phyloP scores from a whole-genome alignment of 2,888 invertebrate species.

The Synergus umbraculus region DNA sequence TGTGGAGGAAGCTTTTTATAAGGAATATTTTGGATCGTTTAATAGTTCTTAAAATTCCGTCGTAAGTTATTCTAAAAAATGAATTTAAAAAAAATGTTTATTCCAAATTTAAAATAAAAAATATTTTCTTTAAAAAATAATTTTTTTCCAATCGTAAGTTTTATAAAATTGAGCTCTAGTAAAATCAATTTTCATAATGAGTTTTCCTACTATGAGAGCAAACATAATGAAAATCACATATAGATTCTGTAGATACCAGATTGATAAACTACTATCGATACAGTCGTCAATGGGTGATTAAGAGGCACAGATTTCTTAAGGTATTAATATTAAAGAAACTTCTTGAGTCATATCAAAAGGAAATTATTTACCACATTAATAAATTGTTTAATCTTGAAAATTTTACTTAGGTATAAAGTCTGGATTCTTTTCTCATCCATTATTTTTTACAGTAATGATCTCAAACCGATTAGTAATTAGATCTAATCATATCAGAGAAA shows the following conservation, averaged over 20 bases:
- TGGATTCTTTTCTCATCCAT: not conserved
- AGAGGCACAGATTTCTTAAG: not conserved
- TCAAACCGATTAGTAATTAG: not conserved
- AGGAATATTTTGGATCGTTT: slow-evolving; percentile 24
- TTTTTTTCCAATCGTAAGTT: too few species aligned
- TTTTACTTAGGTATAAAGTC: not conserved
- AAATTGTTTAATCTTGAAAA: not conserved
- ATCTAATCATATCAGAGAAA: not conserved
- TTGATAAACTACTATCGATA: slow-evolving; percentile 31
- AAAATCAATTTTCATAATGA: not conserved
- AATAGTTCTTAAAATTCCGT: slow-evolving; percentile 30
- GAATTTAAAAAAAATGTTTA: too few species aligned
- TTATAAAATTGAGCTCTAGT: not conserved
- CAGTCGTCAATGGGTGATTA: slow-evolving; percentile 9
- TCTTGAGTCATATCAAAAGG: not conserved
- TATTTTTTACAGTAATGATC: not conserved
- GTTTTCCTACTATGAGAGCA: slow-evolving; percentile 1
- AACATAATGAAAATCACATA: slow-evolving; percentile 11
- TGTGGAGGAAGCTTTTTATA: not conserved
- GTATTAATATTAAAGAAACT: not conserved
- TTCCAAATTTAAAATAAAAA: too few species aligned
- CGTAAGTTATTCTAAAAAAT: slow-evolving; percentile 7
- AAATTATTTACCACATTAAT: not conserved
- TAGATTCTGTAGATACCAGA: not conserved
- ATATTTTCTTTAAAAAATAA: too few species aligned